These are phyloP conservation scores for Eilema griseolum DNA, from an alignment of 2,888 invertebrate genomes.

Conservation along the genomic window DNA sequence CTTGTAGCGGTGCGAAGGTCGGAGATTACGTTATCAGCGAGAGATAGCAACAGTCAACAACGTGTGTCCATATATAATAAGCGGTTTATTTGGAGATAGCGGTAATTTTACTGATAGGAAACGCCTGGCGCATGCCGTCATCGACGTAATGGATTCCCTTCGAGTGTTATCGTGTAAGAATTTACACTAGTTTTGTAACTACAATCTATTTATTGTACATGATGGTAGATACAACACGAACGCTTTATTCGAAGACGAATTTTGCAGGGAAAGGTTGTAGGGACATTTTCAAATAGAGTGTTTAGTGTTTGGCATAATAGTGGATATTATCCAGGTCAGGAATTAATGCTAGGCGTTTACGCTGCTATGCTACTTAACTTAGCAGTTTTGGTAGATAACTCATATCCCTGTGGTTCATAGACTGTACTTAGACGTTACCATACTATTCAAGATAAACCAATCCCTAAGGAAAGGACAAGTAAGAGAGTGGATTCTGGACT, in stretches of 20 bases:
- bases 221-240: background rate
- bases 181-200: background rate
- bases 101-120: constrained; percentile 13
- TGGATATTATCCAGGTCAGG: background rate
- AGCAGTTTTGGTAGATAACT: too few species aligned
- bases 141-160: constrained; percentile 14
- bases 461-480: too few species aligned
- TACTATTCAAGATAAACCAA: too few species aligned
- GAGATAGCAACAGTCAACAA: constrained; percentile 6
- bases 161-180: background rate
- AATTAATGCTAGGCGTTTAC: too few species aligned
- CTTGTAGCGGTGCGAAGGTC: constrained; percentile 21
- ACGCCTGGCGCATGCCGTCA: constrained; percentile 8
- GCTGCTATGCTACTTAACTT: too few species aligned
- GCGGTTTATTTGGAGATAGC: constrained; percentile 9
- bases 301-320: too few species aligned
- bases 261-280: background rate
- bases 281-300: too few species aligned
- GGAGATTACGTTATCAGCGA: constrained; percentile 14
- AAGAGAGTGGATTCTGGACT: too few species aligned
- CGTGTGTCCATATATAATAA: constrained; percentile 11
- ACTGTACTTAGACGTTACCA: too few species aligned
- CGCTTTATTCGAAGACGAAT: background rate
- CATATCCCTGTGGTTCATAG: too few species aligned
- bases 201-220: background rate